A percentile compares a stretch with the other conserved stretches of the same genome.
These are phyloP conservation scores for Scaptomyza cyrtandrae DNA, from an alignment of 2,888 invertebrate species.

Conservation along the genomic window DNA sequence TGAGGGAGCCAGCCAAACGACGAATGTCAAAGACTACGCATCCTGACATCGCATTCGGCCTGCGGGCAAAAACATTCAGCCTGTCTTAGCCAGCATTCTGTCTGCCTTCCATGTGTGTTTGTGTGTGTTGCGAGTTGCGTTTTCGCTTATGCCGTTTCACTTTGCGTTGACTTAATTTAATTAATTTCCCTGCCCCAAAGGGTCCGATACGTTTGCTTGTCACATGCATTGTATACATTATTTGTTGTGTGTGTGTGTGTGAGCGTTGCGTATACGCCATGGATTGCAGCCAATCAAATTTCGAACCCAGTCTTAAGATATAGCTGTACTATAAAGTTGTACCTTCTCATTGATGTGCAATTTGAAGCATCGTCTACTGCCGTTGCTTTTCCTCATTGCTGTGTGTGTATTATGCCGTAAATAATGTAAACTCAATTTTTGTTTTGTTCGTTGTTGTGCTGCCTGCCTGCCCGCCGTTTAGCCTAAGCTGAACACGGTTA, in stretches of 20 bases:
- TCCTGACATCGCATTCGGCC: constrained; percentile 47
- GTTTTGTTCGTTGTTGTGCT: constrained; percentile 24
- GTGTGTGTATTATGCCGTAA: constrained; percentile 70
- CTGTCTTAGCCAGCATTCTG: constrained; percentile 36
- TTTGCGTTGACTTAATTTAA: constrained; percentile 80
- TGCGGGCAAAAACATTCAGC: constrained; percentile 58
- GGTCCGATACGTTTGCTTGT: constrained; percentile 61
- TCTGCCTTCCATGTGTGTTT: constrained; percentile 22
- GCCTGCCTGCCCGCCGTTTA: constrained; percentile 23
- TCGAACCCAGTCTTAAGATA: constrained; percentile 13
- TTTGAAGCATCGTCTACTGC: constrained; percentile 22
- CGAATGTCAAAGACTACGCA: constrained; percentile 71
- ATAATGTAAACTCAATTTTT: constrained; percentile 79
- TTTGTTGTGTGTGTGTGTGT: constrained; percentile 43
- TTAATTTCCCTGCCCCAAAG: constrained; percentile 76
- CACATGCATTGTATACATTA: constrained; percentile 33
- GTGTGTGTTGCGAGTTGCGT: constrained; percentile 35
- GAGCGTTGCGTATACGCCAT: constrained; percentile 68
- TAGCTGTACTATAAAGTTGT: constrained; percentile 18
- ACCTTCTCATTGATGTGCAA: constrained; percentile 34
- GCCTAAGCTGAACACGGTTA: constrained; percentile 11
- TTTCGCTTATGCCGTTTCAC: constrained; percentile 74
- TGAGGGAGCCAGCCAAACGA: constrained; percentile 48
- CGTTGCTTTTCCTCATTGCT: neutral
- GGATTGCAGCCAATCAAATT: constrained; percentile 51